Evolutionary conservation across 2,888 invertebrate genomes (phyloP), one percentile per base, ranked within the genome.

Genomic region (Pachycephus smyrnensis): DNA sequence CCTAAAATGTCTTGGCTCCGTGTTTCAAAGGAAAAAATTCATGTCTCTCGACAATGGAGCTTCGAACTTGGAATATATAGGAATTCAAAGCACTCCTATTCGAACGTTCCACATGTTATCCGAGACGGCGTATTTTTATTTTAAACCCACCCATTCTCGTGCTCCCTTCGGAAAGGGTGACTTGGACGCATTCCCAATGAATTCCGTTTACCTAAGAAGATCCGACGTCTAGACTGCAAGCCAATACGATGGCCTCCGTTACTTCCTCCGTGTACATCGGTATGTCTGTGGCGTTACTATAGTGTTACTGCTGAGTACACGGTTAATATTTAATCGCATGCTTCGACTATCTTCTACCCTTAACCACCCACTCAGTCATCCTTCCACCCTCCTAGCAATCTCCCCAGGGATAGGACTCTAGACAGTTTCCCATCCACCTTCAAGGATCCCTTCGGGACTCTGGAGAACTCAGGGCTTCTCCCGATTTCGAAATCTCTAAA

Each of bases 271-370:
- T 36, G 74, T 40, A 77, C 77, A 40, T 77, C 77, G 55, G 55
- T 23, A 55, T 37, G 71, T 75, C 77, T 77, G 55, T 30, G 55
- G 75, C 74, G 77, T 77, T 77, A 71, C 77, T 75, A 23, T 55
- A 77, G 74, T 77, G 81, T 69, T 73, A 80, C 76, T 75, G 71
- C 77, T 83, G 83, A 77, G 81, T 80, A 76, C 74, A 69, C 74
- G 37, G 82, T 80, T 82, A 83, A 82, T 80, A 80, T 81, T 80
- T 80, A 78, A 82, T 82, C 78, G 80, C 80, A 73, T 80, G 73
- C 68, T 73, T 69, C 69, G 75, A 68, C 68, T 71, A 15, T 33
- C 30, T n/a, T 35, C 69, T 68, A 11, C 12, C 73, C 33, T 31
- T 68, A 55, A 35, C 33, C 69, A 55, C 69, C 36, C 55, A 55